phyloP scores from a whole-genome alignment of 2,113 vertebrate species.

The Chaenocephalus aceratus region DNA sequence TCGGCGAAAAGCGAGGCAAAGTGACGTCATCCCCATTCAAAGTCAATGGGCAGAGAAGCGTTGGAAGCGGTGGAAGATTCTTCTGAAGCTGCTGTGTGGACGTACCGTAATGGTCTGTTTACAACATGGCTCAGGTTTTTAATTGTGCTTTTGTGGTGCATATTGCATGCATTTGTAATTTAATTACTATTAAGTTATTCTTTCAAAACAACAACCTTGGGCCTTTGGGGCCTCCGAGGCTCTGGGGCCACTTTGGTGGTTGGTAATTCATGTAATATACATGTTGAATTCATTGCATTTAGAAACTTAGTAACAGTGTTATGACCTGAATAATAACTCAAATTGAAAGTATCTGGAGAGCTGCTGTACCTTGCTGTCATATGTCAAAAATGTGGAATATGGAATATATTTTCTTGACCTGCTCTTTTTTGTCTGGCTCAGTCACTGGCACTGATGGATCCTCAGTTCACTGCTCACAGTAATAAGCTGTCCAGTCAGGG shows the following conservation, averaged over 20 bases:
- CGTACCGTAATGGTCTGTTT: too few relatives aligned
- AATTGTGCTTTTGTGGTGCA: too few relatives aligned
- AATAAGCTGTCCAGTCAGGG: slow-evolving; percentile 40
- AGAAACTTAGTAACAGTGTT: neutral
- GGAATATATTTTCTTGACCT: neutral
- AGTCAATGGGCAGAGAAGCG: too few relatives aligned
- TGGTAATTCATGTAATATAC: neutral
- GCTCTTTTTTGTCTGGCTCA: slow-evolving; percentile 28
- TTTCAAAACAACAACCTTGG: neutral
- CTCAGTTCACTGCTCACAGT: slow-evolving; percentile 59
- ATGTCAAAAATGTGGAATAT: neutral
- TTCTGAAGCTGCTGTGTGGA: too few relatives aligned
- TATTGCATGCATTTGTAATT: too few relatives aligned
- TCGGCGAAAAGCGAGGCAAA: too few relatives aligned
- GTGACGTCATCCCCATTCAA: too few relatives aligned
- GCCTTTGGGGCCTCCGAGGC: neutral
- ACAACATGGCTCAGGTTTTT: too few relatives aligned
- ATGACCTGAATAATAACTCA: neutral
- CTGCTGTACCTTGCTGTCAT: neutral
- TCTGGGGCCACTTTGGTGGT: neutral
- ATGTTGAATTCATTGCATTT: neutral
- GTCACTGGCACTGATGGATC: slow-evolving; percentile 54
- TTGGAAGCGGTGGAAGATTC: too few relatives aligned
- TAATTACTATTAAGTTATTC: too few relatives aligned
- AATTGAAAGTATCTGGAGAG: neutral